A percentile compares a stretch with the other conserved stretches of the same genome.
These are phyloP conservation scores for Lepidurus arcticus DNA, from an alignment of 1,140 invertebrate genomes.

Conservation along the genomic window DNA sequence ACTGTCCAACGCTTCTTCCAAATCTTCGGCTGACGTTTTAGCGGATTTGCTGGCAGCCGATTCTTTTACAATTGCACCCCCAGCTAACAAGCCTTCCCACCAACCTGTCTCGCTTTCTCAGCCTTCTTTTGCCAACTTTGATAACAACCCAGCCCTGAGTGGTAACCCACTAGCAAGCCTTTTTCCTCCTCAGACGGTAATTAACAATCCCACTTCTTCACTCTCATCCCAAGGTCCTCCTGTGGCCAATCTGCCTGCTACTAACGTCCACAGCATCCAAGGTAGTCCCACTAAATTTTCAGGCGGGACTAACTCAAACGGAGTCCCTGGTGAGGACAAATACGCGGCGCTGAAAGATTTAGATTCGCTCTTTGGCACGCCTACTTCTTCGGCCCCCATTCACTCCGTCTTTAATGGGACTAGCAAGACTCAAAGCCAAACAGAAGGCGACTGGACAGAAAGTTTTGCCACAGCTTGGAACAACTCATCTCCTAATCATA, in stretches of 20 bases:
- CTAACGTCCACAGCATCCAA: neutral
- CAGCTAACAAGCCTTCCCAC: conserved; percentile 42
- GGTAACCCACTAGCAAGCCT: conserved; percentile 35
- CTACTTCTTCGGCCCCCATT: neutral
- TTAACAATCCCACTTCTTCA: conserved; percentile 34
- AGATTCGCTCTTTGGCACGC: conserved; percentile 56
- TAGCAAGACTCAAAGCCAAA: neutral
- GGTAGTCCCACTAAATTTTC: conserved; percentile 4
- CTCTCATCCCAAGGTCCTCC: conserved; percentile 35
- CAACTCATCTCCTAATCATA: neutral
- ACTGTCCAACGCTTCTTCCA: conserved; percentile 17
- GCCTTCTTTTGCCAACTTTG: conserved; percentile 63
- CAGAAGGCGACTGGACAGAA: neutral
- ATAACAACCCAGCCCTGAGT: conserved; percentile 63
- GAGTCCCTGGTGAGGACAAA: conserved; percentile 54
- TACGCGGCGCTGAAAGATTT: conserved; percentile 77
- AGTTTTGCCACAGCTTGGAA: neutral
- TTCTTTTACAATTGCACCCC: conserved; percentile 51
- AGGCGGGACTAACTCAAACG: conserved; percentile 1
- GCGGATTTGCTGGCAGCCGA: conserved; percentile 51
- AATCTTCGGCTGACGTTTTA: conserved; percentile 10
- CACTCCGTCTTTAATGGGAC: neutral
- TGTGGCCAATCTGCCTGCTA: conserved; percentile 16
- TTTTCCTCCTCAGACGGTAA: conserved; percentile 34
- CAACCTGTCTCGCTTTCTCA: conserved; percentile 40